Base-by-base conservation (phyloP, 1,140 invertebrate species). In the Drosophila tani region DNA sequence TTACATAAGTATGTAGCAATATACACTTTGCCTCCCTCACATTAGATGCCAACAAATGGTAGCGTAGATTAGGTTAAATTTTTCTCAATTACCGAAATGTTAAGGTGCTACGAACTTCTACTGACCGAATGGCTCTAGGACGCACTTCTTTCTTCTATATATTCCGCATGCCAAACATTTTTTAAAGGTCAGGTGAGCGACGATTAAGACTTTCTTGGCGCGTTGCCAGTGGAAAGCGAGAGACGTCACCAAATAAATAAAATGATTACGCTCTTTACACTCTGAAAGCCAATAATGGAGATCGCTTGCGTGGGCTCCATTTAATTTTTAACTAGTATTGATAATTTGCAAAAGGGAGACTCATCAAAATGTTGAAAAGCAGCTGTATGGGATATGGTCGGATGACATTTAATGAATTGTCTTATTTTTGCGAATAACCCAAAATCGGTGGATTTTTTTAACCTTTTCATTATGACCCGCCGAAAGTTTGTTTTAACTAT, bases 101-200 rank as follows among this genome's bases (percentile, higher is more conserved):
- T 71, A 81, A 67, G 78, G 65, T 75, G 73, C 71, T 81, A 81
- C 47, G 78, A 81, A 81, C 79, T 81, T 73, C 38, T 60, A 62
- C 46, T 70, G 57, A 76, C 75, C 65, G 75, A 76, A 63, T 76
- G 46, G 41, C 46, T 35, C 49, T n/a, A 45, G 32, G 35, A 38
- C 12, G 35, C 2, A 49, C 46, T 62, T 29, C 17, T 29, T 24
- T 45, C 49, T 57, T 27, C 19, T 35, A 24, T 14, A 69, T 45
- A 41, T 69, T 64, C 74, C 77, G 67, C 65, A 81, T 81, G 56
- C 65, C 71, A 40, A 32, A 53, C 38, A 66, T 79, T 62, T 50
- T 62, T 78, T 47, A 47, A 68, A 64, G 67, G 78, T 79, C 69
- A 65, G 71, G 77, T 71, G 67, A 38, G 40, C 55, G n/a, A 7